Conservation (phyloP, 2,888 invertebrate genomes). For the Apotomis turbidana region DNA sequence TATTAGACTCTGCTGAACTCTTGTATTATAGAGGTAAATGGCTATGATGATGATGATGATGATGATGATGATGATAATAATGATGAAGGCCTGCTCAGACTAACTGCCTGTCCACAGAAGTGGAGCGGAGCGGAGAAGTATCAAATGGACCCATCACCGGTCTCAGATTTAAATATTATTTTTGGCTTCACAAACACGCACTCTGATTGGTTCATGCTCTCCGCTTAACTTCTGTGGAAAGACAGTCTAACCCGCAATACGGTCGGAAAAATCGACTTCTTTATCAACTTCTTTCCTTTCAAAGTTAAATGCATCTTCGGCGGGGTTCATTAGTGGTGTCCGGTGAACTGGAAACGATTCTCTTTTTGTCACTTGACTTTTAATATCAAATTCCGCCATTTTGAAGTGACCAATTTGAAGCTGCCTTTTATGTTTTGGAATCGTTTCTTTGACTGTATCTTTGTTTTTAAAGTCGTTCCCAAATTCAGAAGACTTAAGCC, state of each 20-base stretch:
- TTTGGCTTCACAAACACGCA: no score
- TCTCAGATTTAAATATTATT: no score
- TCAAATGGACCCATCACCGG: no score
- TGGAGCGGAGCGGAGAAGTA: no score
- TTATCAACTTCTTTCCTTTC: conserved; percentile 39
- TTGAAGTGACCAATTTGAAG: conserved; percentile 35
- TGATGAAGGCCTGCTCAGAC: no score
- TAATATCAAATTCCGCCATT: conserved; percentile 32
- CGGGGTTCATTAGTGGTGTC: conserved; percentile 44
- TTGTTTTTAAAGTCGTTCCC: conserved; percentile 10
- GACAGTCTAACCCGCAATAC: conserved; percentile 18
- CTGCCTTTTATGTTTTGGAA: conserved; percentile 7
- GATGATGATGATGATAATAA: no score
- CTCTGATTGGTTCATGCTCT: no score
- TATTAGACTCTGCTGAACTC: no score
- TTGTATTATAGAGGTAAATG: no score
- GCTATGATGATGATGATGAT: no score
- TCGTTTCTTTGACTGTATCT: conserved; percentile 1
- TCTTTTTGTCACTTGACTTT: conserved; percentile 44
- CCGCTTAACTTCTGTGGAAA: no score
- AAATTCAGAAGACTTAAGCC: not conserved
- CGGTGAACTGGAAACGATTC: conserved; percentile 42
- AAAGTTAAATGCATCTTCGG: conserved; percentile 40
- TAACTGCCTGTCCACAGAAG: no score
- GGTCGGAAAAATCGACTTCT: conserved; percentile 43